Base-by-base conservation (phyloP, 2,888 invertebrate species). In the Nephrotoma guestfalica region DNA sequence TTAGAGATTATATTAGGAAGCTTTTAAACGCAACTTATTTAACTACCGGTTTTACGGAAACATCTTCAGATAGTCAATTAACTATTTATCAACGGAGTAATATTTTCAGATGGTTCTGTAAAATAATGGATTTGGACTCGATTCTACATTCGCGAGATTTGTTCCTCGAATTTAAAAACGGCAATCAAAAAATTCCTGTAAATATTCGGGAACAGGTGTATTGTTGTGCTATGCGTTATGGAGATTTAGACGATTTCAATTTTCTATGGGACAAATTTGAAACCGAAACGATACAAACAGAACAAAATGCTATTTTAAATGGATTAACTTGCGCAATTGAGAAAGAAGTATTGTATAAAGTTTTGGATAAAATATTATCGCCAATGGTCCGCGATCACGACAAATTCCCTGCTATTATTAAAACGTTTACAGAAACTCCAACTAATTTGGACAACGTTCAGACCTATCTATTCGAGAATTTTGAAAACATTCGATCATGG, bases 141-240 rank as follows among this genome's bases (percentile, higher is more conserved):
- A 51, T 15, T 51, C 15, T 15, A 7, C 1, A 51, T 15, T n/a
- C 51, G 13, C 51, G 15, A 15, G n/a, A 15, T 0, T 15, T 51
- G 15, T 51, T 15, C 11, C 6, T 7, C 7, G 15, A 15, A 15
- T 51, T 15, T 15, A 51, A 18, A 15, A 18, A 85, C 1, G 13
- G 9, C 0, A 45, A 13, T 30, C 18, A n/a, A 47, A 93, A 94
- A 41, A 92, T 94, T 87, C 92, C 93, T 40, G 93, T 93, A 6
- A 95, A 97, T 89, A 92, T 94, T 86, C 94, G 95, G 86, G 91
- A 93, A 41, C 93, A 94, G 86, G 95, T 97, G 0, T 97, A 96
- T 91, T 97, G 97, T 89, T 94, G 93, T 30, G 96, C 93, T 0
- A 92, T 97, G 7, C 93, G 94, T n/a, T 90, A 93, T 42, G 96